Base-by-base conservation (phyloP, 2,888 invertebrate species). In the Acrobasis consociella region DNA sequence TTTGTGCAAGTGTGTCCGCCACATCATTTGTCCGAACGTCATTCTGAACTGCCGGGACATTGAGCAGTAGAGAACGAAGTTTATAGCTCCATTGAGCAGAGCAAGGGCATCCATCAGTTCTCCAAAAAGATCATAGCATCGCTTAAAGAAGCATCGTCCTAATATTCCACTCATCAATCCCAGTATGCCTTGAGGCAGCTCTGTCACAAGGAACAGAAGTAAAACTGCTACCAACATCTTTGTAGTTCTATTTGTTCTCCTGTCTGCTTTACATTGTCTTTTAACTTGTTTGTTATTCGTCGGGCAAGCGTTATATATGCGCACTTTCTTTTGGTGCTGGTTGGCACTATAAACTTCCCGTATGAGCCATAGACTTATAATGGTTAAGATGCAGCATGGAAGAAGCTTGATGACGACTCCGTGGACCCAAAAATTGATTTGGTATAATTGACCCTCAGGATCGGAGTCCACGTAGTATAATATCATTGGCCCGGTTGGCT, bases 41-140 rank as follows among this genome's bases (percentile, higher is more conserved):
- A 86, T 88, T 1, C 98, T 94, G 85, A 99, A 99, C 93, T 98
- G 98, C 68, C 97, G 94, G 68, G 97, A 98, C 98, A 99, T 99
- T 55, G 97, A 94, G 80, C 98, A 98, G 83, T 98, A 99, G 37
- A 99, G 94, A 62, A 98, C 96, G 82, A 99, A 99, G 88, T 98
- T 99, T 69, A 98, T 96, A 8, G 97, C 97, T 1, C 98, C 97
- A 85, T 98, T 99, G 66, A 97, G 93, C 53, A 99, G 93, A 0
- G 98, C 98, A 80, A 98, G 88, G 62, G 97, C 95, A 86, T 99
- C 98, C 95, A 98, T 96, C 62, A 98, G 85, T 81, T 98, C 98
- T 0, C 97, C 97, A 67, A 97, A 95, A 52, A 95, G 92, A 67
- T 95, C 94, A 87, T 98, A 98, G 86, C 97, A 97, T 31, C 94